Conservation (phyloP, 2,888 invertebrate genomes). For the Plebejus anna region DNA sequence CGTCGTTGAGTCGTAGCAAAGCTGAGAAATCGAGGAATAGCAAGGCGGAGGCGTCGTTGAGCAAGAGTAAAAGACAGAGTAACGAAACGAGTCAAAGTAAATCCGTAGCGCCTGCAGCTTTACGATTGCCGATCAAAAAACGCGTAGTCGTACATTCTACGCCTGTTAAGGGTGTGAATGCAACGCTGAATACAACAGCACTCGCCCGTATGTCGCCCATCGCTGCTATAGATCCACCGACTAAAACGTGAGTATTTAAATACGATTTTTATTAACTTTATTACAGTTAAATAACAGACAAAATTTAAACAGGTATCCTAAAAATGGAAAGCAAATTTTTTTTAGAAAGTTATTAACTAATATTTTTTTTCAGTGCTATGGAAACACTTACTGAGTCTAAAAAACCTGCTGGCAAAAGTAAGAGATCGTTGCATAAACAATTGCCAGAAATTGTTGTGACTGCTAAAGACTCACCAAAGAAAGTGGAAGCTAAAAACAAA, state of each 20-base stretch:
- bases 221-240: constrained; percentile 37
- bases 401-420: constrained; percentile 12
- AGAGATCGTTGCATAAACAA: constrained; percentile 26
- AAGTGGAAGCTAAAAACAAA: constrained; percentile 27
- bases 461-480: constrained; percentile 30
- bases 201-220: constrained; percentile 62
- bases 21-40: neutral
- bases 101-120: neutral
- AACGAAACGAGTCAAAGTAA: neutral
- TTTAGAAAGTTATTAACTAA: too few species aligned
- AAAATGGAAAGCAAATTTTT: too few species aligned
- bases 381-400: neutral
- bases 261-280: neutral
- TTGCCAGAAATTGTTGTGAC: constrained; percentile 9
- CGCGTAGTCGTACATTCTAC: constrained; percentile 60
- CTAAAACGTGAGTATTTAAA: constrained; percentile 30
- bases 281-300: neutral
- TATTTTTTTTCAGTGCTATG: constrained; percentile 18
- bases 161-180: constrained; percentile 52
- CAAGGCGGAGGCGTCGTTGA: neutral
- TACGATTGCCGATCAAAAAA: constrained; percentile 57
- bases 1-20: neutral
- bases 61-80: neutral
- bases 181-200: constrained; percentile 47
- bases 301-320: too few species aligned